phyloP scores from a whole-genome alignment of 2,113 vertebrate species.

The Orientallactaga bullata region DNA sequence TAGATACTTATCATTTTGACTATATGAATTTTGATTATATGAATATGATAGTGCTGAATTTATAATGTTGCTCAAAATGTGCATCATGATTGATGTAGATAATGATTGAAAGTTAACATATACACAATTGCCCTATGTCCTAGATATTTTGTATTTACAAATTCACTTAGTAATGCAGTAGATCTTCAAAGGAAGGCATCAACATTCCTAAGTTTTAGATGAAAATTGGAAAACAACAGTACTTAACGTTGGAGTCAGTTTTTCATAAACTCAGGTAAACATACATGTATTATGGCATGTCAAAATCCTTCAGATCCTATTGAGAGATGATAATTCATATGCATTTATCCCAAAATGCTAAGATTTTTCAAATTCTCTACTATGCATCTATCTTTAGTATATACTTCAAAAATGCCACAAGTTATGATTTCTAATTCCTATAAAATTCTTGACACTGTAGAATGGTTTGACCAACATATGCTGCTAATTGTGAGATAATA shows the following conservation, averaged over 20 bases:
- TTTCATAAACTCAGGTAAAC: not conserved
- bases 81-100: not conserved
- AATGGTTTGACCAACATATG: not conserved
- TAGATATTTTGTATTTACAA: not conserved
- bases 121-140: not conserved
- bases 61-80: not conserved
- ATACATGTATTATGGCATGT: not conserved
- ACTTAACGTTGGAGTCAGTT: not conserved
- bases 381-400: not conserved
- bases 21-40: no score
- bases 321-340: not conserved
- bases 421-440: not conserved
- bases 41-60: not conserved
- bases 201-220: not conserved
- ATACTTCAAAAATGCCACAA: not conserved
- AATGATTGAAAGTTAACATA: not conserved
- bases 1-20: not conserved
- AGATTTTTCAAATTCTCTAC: not conserved
- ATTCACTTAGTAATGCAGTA: not conserved
- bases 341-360: not conserved
- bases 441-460: not conserved
- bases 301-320: not conserved
- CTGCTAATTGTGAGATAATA: slow-evolving; percentile 22
- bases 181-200: not conserved
- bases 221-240: not conserved